Percentiles rank a stretch among this genome's conserved stretches.
These are phyloP conservation scores for Drosophila mulleri DNA, from an alignment of 2,888 invertebrate genomes.

Conservation along the genomic window DNA sequence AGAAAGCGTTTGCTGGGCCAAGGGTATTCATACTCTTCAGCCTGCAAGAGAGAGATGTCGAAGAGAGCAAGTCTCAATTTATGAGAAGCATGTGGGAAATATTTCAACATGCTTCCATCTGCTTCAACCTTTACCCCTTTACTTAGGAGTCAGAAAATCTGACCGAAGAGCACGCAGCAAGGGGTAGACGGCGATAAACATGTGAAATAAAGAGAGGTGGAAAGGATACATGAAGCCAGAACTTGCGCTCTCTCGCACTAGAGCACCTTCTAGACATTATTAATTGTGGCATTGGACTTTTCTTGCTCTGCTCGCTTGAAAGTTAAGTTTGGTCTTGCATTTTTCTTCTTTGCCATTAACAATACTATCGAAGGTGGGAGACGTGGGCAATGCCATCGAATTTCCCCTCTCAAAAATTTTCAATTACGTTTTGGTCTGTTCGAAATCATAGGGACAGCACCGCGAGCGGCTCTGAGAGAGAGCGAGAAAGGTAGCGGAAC, in stretches of 20 bases:
- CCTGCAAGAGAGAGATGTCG: neutral
- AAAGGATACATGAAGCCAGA: neutral
- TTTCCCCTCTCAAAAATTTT: constrained; percentile 25
- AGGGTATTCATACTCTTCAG: constrained; percentile 22
- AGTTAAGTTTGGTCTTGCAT: constrained; percentile 30
- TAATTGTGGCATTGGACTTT: neutral
- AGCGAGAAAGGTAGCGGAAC: constrained; percentile 15
- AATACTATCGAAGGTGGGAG: neutral
- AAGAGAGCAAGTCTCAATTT: constrained; percentile 20
- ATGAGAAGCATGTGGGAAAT: neutral
- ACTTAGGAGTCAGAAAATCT: constrained; percentile 1
- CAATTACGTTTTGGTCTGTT: constrained; percentile 15
- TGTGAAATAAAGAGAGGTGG: neutral
- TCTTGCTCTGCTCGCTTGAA: neutral
- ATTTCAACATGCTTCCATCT: constrained; percentile 12
- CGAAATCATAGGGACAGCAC: neutral
- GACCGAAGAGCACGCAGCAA: constrained; percentile 1
- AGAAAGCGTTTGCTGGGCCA: neutral
- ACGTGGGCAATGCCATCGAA: neutral
- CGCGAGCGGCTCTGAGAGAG: neutral
- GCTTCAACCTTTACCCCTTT: constrained; percentile 14
- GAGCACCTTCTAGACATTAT: constrained; percentile 16
- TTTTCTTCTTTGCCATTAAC: constrained; percentile 18
- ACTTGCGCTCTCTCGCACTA: constrained; percentile 1
- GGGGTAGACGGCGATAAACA: neutral